Evolutionary conservation across 2,797 vertebrate genomes (phyloP), one percentile per base, ranked within the genome.

Genomic region (Siniperca obscura): DNA sequence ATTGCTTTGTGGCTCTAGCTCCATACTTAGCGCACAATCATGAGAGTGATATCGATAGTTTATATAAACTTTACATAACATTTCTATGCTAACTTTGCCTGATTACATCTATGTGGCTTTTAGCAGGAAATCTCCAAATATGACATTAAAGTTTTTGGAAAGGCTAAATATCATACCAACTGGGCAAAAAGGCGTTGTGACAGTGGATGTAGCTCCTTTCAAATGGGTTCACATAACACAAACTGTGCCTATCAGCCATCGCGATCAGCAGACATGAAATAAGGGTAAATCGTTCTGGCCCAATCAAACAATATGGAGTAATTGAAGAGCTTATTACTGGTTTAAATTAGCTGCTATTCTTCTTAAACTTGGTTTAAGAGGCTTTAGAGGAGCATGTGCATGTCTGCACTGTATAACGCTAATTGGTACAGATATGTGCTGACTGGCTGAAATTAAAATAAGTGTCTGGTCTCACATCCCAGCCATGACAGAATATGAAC

Each of bases 351-450:
- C 44, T 36, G 16, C 30, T 65, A 40, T 27, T 81, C 55, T 46
- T 66, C 50, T 53, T 53, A 50, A 66, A 64, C 12, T 62, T 25
- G 25, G 36, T 57, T n/a, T n/a, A n/a, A n/a, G 1, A 9, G 21
- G 55, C 59, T 60, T 65, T 14, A 44, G 30, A 76, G 2, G 38
- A 62, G 16, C 30, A 5, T 7, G 19, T 76, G 27, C 11, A 38
- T 61, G 46, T n/a, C 12, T 0, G 22, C 14, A 27, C 46, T 68
- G 57, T 21, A 16, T 19, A 0, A 48, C 61, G n/a, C 52, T 83
- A 82, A 87, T 88, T 83, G 82, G 85, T 66, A n/a, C 25, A 71
- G 70, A 80, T 70, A 46, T 10, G 64, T 36, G 19, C 80, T 82
- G 78, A 74, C 66, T 81, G 80, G 69, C 61, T 83, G 73, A n/a